These are phyloP conservation scores for Clanis bilineata DNA, from an alignment of 2,888 invertebrate species.

Conservation along the genomic window DNA sequence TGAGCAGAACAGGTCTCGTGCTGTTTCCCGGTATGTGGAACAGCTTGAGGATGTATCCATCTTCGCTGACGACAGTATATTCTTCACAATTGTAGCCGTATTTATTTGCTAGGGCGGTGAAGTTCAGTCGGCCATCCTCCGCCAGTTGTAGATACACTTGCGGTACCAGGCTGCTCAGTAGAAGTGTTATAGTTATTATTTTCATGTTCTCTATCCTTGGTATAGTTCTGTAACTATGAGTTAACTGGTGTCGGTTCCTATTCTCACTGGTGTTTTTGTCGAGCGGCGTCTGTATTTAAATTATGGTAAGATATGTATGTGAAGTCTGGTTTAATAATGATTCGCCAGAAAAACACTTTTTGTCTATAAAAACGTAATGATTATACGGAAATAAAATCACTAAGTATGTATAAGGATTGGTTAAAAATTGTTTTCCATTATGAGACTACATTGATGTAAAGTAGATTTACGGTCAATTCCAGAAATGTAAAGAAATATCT, in stretches of 20 bases:
- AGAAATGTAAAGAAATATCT: too few species aligned
- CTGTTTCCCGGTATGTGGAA: constrained; percentile 30
- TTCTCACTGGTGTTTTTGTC: not conserved
- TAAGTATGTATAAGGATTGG: too few species aligned
- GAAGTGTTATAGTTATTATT: too few species aligned
- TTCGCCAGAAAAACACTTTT: not conserved
- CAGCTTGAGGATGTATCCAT: constrained; percentile 33
- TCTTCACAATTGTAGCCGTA: constrained; percentile 11
- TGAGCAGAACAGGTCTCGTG: constrained; percentile 28
- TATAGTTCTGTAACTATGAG: not conserved
- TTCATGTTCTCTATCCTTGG: not conserved
- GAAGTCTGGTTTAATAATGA: not conserved
- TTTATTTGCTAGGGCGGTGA: constrained; percentile 10
- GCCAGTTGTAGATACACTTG: not conserved
- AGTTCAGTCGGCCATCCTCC: constrained; percentile 9
- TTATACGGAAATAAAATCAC: not conserved
- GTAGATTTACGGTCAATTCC: too few species aligned
- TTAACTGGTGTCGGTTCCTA: not conserved
- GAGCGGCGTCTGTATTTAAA: not conserved
- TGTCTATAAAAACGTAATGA: not conserved
- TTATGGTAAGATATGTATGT: not conserved
- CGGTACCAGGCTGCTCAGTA: not conserved
- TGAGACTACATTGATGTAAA: too few species aligned
- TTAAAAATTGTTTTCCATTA: too few species aligned
- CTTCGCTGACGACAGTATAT: constrained; percentile 25